Percentiles rank a stretch among this genome's conserved stretches.
phyloP scores from a whole-genome alignment of 2,113 vertebrate genomes.

The Aptenodytes forsteri region DNA sequence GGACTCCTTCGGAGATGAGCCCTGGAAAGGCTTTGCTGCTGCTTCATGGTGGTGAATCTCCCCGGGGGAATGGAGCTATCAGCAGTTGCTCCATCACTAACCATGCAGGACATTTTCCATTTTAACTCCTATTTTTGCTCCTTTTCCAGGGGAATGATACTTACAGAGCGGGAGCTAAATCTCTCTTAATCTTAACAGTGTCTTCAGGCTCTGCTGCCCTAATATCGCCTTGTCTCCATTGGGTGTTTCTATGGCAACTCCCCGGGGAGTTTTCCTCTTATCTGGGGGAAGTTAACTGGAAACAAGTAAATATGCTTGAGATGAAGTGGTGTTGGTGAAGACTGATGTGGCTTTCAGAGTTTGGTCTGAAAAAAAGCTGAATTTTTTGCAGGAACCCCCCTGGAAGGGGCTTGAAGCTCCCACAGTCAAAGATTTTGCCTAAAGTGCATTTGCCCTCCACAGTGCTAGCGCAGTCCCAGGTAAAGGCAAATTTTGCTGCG shows the following conservation, averaged over 20 bases:
- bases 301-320: slow-evolving; percentile 27
- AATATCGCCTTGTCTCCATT: not conserved
- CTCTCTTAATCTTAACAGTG: not conserved
- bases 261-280: not conserved
- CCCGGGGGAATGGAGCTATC: not conserved
- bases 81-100: not conserved
- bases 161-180: not conserved
- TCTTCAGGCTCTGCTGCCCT: slow-evolving; percentile 13
- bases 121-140: not conserved
- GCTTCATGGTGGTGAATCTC: not conserved
- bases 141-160: not conserved
- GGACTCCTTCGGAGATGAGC: not conserved
- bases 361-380: not conserved
- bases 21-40: not conserved
- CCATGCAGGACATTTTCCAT: not conserved
- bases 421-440: not conserved
- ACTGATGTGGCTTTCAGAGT: not conserved
- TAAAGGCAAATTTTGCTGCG: not conserved
- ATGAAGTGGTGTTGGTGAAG: slow-evolving; percentile 4
- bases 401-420: not conserved
- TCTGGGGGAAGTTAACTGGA: slow-evolving; percentile 52
- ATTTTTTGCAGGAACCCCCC: not conserved
- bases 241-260: slow-evolving; percentile 47
- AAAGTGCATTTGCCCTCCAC: not conserved
- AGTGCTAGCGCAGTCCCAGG: not conserved